These are phyloP conservation scores for Dicerorhinus sumatrensis DNA, from an alignment of 2,113 vertebrate genomes.

Conservation along the genomic window DNA sequence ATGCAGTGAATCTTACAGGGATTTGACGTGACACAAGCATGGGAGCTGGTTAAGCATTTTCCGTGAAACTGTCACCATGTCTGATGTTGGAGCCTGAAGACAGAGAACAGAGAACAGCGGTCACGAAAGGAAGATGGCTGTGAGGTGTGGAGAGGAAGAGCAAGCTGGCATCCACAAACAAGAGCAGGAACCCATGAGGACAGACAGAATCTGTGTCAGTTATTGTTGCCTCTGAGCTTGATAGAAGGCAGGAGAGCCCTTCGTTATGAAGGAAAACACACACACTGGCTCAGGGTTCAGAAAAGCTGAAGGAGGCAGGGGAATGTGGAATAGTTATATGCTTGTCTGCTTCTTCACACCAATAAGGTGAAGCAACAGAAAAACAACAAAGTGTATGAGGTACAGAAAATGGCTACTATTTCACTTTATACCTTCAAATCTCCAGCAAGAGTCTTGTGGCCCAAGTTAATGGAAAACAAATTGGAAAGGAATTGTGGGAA, in stretches of 20 bases:
- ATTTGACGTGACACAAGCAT: not conserved
- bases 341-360: not conserved
- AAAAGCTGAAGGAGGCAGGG: not conserved
- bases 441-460: not conserved
- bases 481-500: not conserved
- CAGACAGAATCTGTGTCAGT: not conserved
- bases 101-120: not conserved
- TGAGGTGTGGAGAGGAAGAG: not conserved
- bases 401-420: not conserved
- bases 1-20: fast-evolving
- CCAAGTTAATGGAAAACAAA: not conserved
- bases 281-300: fast-evolving
- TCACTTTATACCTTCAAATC: not conserved
- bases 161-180: not conserved
- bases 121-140: not conserved
- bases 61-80: not conserved
- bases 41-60: not conserved
- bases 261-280: not conserved
- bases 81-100: not conserved
- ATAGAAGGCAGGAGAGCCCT: not conserved
- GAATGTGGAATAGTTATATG: not conserved
- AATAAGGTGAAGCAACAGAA: not conserved
- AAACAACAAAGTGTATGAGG: not conserved
- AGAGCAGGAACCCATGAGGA: not conserved
- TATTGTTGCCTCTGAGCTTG: too few relatives aligned